Base-by-base conservation (phyloP, 2,888 invertebrate species). In the Leptopterna dolabrata region DNA sequence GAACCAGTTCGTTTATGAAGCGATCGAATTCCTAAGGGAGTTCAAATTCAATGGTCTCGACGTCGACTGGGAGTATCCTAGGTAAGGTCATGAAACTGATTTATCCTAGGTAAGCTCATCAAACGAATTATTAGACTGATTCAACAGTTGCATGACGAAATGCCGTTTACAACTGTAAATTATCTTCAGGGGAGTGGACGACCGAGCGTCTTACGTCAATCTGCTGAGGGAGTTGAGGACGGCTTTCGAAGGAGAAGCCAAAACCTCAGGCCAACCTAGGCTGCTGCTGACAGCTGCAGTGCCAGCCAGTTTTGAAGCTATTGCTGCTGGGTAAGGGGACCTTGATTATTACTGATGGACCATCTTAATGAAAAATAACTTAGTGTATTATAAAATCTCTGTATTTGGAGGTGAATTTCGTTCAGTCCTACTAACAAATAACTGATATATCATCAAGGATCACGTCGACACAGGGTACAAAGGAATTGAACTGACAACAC, bases 1-100 rank as follows among this genome's bases (percentile, higher is more conserved):
- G 97, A 97, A 97, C 91, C 97, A 97, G 91, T 98, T 98, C 91
- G 97, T 98, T 3, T 98, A 98, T 91, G 97, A 97, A 92, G 97
- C 97, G 24, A 97, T 98, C 88, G 97, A 98, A 90, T 98, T 97
- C 93, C 93, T 98, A 82, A 93, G 98, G 76, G 96, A 97, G 91
- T 96, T 96, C 91, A 96, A 97, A 92, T 97, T 98, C 92, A 97
- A 98, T 90, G 98, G 98, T 6, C 92, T 98, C 87, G 98, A 98
- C 91, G 96, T 98, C 0, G 97, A 97, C 91, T 98, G 98, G 98
- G 97, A 98, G 92, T 97, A 97, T 91, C 97, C 97, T 0, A 94
- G 95, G 95, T 95, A 91, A 73, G 76, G 6, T 9, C 36, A n/a
- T n/a, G n/a, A n/a, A n/a, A n/a, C n/a, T n/a, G n/a, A n/a, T n/a